Base-by-base conservation (phyloP, 2,797 vertebrate species). In the Eutrigla gurnardus region DNA sequence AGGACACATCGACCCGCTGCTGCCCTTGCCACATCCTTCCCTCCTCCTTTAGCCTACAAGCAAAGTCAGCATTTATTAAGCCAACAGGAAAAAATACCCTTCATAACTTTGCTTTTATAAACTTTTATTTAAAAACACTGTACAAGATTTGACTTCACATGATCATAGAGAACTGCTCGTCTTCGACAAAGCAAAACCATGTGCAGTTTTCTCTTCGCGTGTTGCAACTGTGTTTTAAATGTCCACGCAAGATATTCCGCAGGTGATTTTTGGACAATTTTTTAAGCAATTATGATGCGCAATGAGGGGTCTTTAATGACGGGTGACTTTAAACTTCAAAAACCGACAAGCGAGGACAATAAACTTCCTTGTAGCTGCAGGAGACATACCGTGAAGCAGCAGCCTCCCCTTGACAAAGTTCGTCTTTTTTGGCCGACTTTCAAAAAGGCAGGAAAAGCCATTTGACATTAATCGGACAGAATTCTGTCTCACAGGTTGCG, bases 81-180 rank as follows among this genome's bases (percentile, higher is more conserved):
- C 64, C 33, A 36, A 66, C 0, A 3, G 5, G 6, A 59, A 45
- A 62, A 69, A 52, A n/a, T 46, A 33, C 7, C 35, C 35, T 45
- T 62, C 39, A 40, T 6, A 43, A 64, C 50, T 65, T 58, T 17
- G 3, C 15, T 57, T 12, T 65, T 85, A 72, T 85, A 93, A 92
- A 42, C 40, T 78, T 93, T 93, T 92, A 93, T 91, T 93, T 42
- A 77, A 84, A 82, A 73, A 65, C n/a, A 82, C 59, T 62, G 33
- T 42, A 86, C 69, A 89, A 54, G 5, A 33, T 64, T 50, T 57
- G 2, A 73, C 6, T 55, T 75, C 36, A 77, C 58, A 65, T 65
- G 67, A 72, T 39, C 61, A 39, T 7, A 12, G 32, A 76, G 47
- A 72, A 18, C 37, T 52, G 18, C 50, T 33, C 6, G 3, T 67